These are phyloP conservation scores for Agrotis exclamationis DNA, from an alignment of 2,888 invertebrate species.

Conservation along the genomic window DNA sequence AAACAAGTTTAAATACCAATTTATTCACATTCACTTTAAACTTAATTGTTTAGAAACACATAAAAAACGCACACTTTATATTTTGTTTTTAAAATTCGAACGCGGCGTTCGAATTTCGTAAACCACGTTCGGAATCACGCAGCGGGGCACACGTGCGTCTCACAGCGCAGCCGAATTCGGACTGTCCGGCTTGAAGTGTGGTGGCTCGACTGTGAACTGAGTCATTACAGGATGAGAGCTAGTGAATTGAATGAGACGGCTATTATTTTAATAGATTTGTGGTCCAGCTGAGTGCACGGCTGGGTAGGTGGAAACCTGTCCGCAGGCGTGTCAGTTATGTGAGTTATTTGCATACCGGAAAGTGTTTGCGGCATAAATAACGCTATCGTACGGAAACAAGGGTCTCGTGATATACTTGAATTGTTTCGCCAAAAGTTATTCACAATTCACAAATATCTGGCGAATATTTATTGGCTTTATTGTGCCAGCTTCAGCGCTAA, in stretches of 20 bases:
- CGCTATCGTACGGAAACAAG: slow-evolving; percentile 45
- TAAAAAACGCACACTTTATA: slow-evolving; percentile 44
- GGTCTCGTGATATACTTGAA: slow-evolving; percentile 50
- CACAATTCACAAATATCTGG: slow-evolving; percentile 29
- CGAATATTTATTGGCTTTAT: slow-evolving; percentile 29
- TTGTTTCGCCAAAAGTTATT: slow-evolving; percentile 35
- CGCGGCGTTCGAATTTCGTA: slow-evolving; percentile 59
- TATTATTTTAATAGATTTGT: slow-evolving; percentile 68
- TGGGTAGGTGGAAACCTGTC: slow-evolving; percentile 57
- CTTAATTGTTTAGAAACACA: slow-evolving; percentile 48
- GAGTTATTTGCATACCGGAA: slow-evolving; percentile 62
- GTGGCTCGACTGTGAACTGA: slow-evolving; percentile 47
- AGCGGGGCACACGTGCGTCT: slow-evolving; percentile 56
- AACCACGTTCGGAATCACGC: slow-evolving; percentile 46
- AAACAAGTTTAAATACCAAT: slow-evolving; percentile 32
- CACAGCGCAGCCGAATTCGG: slow-evolving; percentile 46
- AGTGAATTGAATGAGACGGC: slow-evolving; percentile 66
- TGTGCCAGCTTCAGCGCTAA: slow-evolving; percentile 6
- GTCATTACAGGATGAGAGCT: slow-evolving; percentile 61
- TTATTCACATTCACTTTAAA: slow-evolving; percentile 58
- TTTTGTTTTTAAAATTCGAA: slow-evolving; percentile 48
- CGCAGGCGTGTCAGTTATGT: slow-evolving; percentile 52
- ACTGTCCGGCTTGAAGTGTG: slow-evolving; percentile 63
- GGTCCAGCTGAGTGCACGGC: slow-evolving; percentile 54
- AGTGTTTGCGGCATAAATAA: slow-evolving; percentile 55